phyloP scores from a whole-genome alignment of 2,888 invertebrate species.

The Miltochrista miniata region DNA sequence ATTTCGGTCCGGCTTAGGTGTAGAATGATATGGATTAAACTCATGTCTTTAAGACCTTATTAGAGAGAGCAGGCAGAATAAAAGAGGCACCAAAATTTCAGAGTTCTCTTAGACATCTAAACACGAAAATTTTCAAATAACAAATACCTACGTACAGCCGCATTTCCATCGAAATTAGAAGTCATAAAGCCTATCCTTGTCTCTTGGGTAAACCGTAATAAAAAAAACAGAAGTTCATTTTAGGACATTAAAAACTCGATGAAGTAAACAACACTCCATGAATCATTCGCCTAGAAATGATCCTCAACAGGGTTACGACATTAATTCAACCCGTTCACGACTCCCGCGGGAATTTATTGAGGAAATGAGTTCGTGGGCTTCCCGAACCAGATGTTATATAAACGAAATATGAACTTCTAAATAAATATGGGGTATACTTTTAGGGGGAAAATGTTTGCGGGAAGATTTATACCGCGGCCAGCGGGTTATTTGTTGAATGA shows the following conservation, averaged over 20 bases:
- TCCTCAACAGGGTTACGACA: constrained; percentile 28
- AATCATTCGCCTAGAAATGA: constrained; percentile 36
- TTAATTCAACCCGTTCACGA: constrained; percentile 43
- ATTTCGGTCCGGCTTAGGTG: no score
- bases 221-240: no score
- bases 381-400: constrained; percentile 32
- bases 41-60: no score
- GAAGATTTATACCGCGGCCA: constrained; percentile 26
- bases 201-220: no score
- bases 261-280: constrained; percentile 15
- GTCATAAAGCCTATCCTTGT: no score
- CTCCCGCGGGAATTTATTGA: constrained; percentile 40
- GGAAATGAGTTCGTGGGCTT: constrained; percentile 38
- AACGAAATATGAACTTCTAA: constrained; percentile 39
- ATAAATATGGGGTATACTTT: constrained; percentile 34
- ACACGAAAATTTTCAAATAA: no score
- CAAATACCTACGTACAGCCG: no score
- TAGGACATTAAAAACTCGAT: constrained; percentile 1
- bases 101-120: no score
- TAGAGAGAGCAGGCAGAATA: no score
- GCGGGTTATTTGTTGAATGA: constrained; percentile 22
- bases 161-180: no score
- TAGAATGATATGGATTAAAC: no score
- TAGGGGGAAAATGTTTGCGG: constrained; percentile 17
- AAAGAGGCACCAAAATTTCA: no score